Evolutionary conservation across 1,140 invertebrate genomes (phyloP).

Genomic region (Drosophila bifasciata): DNA sequence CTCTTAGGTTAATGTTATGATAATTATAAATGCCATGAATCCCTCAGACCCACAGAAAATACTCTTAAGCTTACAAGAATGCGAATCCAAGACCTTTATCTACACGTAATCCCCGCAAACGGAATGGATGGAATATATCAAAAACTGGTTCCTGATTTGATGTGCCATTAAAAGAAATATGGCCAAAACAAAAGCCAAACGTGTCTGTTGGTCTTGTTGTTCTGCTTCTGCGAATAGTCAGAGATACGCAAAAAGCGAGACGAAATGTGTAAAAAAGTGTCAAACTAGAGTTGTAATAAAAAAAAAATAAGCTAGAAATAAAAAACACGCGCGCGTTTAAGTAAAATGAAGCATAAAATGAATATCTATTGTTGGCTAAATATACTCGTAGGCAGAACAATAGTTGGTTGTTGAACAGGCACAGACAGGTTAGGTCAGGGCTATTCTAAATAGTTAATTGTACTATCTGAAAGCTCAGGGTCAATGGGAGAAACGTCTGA

Average conservation of each 20-base stretch:
- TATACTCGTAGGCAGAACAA: too few relatives aligned
- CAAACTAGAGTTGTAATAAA: not conserved
- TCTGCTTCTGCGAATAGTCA: slow-evolving; percentile 6
- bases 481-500: slow-evolving; percentile 54
- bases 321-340: not conserved
- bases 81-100: slow-evolving; percentile 14
- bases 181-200: slow-evolving; percentile 34
- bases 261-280: not conserved
- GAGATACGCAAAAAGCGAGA: not conserved
- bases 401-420: not conserved
- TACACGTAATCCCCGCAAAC: not conserved
- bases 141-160: slow-evolving; percentile 49
- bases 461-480: slow-evolving; percentile 58
- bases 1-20: too few relatives aligned
- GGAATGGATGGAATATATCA: not conserved
- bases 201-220: slow-evolving; percentile 19
- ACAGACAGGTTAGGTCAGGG: slow-evolving; percentile 61
- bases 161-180: slow-evolving; percentile 22
- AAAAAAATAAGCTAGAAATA: slow-evolving; percentile 1
- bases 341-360: not conserved
- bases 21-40: too few relatives aligned
- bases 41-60: not conserved
- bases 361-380: too few relatives aligned
- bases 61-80: slow-evolving; percentile 2
- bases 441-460: slow-evolving; percentile 52